Evolutionary conservation across 2,113 vertebrate genomes (phyloP).

Genomic region (Onychostruthus taczanowskii): DNA sequence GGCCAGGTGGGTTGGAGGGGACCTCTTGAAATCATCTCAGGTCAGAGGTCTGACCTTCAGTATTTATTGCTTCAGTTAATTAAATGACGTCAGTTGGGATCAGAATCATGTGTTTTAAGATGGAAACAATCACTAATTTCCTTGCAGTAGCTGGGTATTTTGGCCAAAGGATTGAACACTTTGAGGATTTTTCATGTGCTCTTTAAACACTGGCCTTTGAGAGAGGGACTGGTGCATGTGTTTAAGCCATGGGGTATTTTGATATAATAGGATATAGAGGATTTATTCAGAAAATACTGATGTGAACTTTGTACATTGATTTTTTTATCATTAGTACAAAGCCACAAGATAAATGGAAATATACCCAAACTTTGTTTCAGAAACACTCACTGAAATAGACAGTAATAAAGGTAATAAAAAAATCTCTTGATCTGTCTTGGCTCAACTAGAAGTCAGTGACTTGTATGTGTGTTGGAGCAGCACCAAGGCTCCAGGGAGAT

Average conservation of each 20-base stretch:
- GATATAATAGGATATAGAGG: not conserved
- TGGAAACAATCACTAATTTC: not conserved
- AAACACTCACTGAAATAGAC: not conserved
- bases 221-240: not conserved
- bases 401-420: not conserved
- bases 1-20: not conserved
- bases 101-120: not conserved
- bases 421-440: not conserved
- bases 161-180: not conserved
- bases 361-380: not conserved
- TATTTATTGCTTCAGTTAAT: not conserved
- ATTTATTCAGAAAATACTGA: not conserved
- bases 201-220: not conserved
- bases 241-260: not conserved
- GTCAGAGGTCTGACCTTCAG: not conserved
- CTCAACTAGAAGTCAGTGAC: not conserved
- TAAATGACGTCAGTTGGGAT: not conserved
- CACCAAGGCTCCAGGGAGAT: not conserved
- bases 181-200: not conserved
- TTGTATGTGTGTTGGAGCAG: not conserved
- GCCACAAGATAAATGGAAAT: not conserved
- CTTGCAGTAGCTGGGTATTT: not conserved
- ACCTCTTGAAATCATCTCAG: not conserved
- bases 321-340: not conserved
- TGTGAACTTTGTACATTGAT: not conserved